Base-by-base conservation (phyloP, 2,113 vertebrate genomes). In the Epinephelus fuscoguttatus region DNA sequence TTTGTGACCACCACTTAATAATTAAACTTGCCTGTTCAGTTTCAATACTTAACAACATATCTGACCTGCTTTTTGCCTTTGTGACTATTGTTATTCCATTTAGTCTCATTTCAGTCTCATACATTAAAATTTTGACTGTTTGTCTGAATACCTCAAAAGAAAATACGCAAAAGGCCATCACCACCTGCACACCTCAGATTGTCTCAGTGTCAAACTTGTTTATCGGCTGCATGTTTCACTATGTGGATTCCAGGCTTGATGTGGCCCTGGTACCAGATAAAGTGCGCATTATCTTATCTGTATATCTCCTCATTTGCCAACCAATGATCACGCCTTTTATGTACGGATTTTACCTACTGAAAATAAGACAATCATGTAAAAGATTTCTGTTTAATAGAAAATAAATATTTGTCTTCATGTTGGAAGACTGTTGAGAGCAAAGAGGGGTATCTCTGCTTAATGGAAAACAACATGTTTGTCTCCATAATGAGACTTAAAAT, bases 141-240 rank as follows among this genome's bases (percentile, higher is more conserved):
- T 84, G 78, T 70, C 64, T 81, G 4, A 59, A 59, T 3, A 67
- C 70, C 0, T 61, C 82, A 1, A 73, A 60, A 57, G 82, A 84
- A 72, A 81, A 66, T 63, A 81, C n/a, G 19, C 69, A 78, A 13
- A 88, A 88, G 61, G 86, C 82, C 4, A 0, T 88, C 27, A 70
- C 23, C 4, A 88, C 86, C 25, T 84, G 82, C 37, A 37, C 70
- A 3, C 86, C 86, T 52, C 86, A 88, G 62, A 78, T 88, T 37
- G 13, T 88, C 53, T 81, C 86, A 1, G 15, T 88, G 33, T 78
- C 74, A 17, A 84, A 88, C 47, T 1, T 85, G 47, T 82, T 82
- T 62, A 23, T 77, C 1, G 80, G 79, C n/a, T 23, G 25, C 21
- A 12, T 49, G 56, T 80, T 82, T 15, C 50, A 75, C 45, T 52